Conservation (phyloP, 2,113 vertebrate genomes). For the Mormoops blainvillei region DNA sequence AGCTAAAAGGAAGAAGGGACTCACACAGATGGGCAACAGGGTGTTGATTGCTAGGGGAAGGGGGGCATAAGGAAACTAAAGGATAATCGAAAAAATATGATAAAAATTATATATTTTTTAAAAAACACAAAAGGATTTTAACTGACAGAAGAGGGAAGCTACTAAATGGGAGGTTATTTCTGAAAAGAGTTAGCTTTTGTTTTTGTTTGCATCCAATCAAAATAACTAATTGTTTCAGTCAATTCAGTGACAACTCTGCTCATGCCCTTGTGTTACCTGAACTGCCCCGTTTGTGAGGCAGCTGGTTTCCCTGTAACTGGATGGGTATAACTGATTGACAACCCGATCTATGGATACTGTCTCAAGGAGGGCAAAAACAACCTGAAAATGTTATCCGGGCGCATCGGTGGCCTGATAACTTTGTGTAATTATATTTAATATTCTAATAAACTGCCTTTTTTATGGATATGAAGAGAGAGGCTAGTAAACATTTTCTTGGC, state of each 20-base stretch:
- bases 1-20: too few species aligned
- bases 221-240: neutral
- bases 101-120: too few species aligned
- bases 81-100: too few species aligned
- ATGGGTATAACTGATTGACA: neutral
- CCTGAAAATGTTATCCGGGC: conserved; percentile 10
- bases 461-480: neutral
- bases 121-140: neutral
- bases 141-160: neutral
- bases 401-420: neutral
- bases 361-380: neutral
- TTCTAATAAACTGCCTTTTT: neutral
- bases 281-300: neutral
- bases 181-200: neutral
- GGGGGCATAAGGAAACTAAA: too few species aligned
- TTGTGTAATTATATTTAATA: conserved; percentile 33
- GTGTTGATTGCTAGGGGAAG: too few species aligned
- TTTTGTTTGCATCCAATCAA: neutral
- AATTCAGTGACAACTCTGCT: neutral
- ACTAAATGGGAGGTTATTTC: neutral
- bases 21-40: too few species aligned
- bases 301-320: neutral
- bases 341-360: neutral
- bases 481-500: conserved; percentile 21
- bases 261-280: neutral